Evolutionary conservation across 1,140 invertebrate genomes (phyloP).

Genomic region (Pseudomyrmex sp.): DNA sequence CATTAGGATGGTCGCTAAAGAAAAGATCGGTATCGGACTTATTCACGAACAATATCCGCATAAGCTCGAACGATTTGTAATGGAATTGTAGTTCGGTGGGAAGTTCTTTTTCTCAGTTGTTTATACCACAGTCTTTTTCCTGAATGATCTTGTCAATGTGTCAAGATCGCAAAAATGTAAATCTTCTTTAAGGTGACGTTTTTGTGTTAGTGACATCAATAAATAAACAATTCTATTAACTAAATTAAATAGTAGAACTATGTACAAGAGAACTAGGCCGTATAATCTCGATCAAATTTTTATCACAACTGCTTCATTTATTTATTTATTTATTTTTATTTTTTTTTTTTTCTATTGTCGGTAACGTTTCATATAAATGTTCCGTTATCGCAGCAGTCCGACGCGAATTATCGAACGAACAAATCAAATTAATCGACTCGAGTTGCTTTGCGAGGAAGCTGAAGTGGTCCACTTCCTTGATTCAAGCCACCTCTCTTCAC

Average conservation of each 20-base stretch:
- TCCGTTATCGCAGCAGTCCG: constrained; percentile 10
- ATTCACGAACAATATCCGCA: constrained; percentile 40
- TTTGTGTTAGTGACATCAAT: too few species aligned
- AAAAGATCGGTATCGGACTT: constrained; percentile 24
- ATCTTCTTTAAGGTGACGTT: too few species aligned
- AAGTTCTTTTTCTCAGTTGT: background rate
- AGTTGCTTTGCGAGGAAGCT: background rate
- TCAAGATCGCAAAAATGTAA: too few species aligned
- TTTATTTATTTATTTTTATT: background rate
- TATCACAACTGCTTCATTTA: too few species aligned
- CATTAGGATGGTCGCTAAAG: constrained; percentile 30
- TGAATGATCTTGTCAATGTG: background rate
- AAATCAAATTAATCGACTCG: constrained; percentile 54
- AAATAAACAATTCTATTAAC: too few species aligned
- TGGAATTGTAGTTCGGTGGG: constrained; percentile 18
- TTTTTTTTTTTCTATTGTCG: background rate
- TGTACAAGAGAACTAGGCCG: too few species aligned
- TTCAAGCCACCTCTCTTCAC: constrained; percentile 1
- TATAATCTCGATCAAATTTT: too few species aligned
- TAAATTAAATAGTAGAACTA: too few species aligned
- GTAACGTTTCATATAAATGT: background rate
- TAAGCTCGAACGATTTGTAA: constrained; percentile 32
- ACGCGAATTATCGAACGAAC: constrained; percentile 38
- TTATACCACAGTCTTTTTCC: background rate
- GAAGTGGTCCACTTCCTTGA: constrained; percentile 32